Conservation (phyloP, 2,797 vertebrate genomes). For the Neosilurus hyrtlii region DNA sequence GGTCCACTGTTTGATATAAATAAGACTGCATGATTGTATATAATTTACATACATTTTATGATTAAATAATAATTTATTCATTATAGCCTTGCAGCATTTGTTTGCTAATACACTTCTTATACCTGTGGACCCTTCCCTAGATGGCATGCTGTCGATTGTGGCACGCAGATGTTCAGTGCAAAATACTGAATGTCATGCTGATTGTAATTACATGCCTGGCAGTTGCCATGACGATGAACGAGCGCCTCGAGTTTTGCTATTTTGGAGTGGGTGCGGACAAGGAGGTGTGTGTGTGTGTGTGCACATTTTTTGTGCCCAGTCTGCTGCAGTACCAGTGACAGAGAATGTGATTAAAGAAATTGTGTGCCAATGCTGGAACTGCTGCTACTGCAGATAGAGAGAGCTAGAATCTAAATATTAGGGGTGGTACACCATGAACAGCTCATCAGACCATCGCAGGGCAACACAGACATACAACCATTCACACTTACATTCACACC, state of each 20-base stretch:
- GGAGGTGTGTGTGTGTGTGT: slow-evolving; percentile 1
- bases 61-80: neutral
- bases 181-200: slow-evolving; percentile 46
- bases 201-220: slow-evolving; percentile 51
- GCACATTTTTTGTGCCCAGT: neutral
- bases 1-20: too few species aligned
- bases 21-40: too few species aligned
- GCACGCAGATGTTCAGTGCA: slow-evolving; percentile 42
- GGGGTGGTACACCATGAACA: neutral
- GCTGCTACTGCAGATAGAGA: slow-evolving; percentile 23
- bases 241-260: slow-evolving; percentile 14
- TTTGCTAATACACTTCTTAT: slow-evolving; percentile 16
- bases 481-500: too few species aligned
- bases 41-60: too few species aligned
- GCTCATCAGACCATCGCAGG: too few species aligned
- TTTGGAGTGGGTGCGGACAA: slow-evolving; percentile 12
- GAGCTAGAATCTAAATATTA: slow-evolving; percentile 9
- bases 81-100: neutral
- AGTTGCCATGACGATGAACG: slow-evolving; percentile 56
- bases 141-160: slow-evolving; percentile 6
- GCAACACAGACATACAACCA: too few species aligned
- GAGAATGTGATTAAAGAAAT: slow-evolving; percentile 35
- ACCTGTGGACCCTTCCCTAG: neutral
- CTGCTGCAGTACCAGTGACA: slow-evolving; percentile 37
- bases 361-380: slow-evolving; percentile 22